Conservation (phyloP, 2,113 vertebrate genomes). For the Malurus melanocephalus region DNA sequence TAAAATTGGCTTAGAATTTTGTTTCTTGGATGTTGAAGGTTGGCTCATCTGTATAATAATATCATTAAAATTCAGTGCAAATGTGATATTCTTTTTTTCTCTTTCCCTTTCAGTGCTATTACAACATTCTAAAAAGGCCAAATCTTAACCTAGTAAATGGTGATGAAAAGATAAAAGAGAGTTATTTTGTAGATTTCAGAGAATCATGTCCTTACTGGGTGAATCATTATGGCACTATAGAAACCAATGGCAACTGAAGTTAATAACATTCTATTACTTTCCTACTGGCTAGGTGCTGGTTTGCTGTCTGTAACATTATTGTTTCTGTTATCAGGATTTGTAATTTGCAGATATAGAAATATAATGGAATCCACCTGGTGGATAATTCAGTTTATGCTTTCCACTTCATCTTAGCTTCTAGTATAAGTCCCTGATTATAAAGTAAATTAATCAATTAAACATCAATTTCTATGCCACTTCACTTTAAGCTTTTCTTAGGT, state of each 20-base stretch:
- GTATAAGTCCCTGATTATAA: neutral
- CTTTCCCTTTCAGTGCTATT: neutral
- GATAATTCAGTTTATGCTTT: neutral
- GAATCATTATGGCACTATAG: neutral
- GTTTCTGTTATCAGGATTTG: neutral
- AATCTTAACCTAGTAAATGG: neutral
- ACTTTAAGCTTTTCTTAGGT: constrained; percentile 34
- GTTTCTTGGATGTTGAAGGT: neutral
- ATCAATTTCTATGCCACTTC: constrained; percentile 30
- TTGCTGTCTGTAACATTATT: neutral
- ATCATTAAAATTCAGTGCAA: neutral
- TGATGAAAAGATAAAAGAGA: neutral
- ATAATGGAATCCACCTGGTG: neutral
- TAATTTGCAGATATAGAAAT: neutral
- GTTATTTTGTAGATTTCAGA: neutral
- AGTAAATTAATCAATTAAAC: constrained; percentile 53
- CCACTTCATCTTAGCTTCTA: neutral
- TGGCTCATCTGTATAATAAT: neutral
- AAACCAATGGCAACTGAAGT: neutral
- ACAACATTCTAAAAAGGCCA: neutral
- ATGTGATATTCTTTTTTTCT: neutral
- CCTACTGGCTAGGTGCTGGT: neutral
- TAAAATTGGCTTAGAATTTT: neutral
- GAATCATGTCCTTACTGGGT: neutral
- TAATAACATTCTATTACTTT: neutral